These are phyloP conservation scores for Tinea semifulvella DNA, from an alignment of 2,888 invertebrate species.

Conservation along the genomic window DNA sequence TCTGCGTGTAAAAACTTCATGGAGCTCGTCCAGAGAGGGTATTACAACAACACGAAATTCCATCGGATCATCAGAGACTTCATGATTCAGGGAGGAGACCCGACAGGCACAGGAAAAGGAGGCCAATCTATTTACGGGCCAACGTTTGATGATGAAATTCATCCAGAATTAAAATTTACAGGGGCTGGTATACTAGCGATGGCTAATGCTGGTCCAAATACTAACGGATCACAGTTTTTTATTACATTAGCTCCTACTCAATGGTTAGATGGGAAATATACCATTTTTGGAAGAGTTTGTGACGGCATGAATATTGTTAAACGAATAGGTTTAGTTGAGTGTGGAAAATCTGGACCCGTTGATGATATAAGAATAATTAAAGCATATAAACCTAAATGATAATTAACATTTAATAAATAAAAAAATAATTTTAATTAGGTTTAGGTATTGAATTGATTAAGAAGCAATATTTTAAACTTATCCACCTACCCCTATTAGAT, in stretches of 20 bases:
- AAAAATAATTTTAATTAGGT: too few relatives aligned
- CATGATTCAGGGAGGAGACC: slow-evolving; percentile 90
- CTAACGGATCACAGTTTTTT: slow-evolving; percentile 94
- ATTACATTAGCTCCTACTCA: slow-evolving; percentile 90
- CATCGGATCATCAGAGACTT: slow-evolving; percentile 89
- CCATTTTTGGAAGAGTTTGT: slow-evolving; percentile 86
- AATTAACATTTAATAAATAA: too few relatives aligned
- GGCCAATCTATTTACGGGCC: slow-evolving; percentile 91
- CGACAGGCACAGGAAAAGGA: slow-evolving; percentile 89
- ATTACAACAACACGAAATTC: slow-evolving; percentile 89
- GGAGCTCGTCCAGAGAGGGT: slow-evolving; percentile 83
- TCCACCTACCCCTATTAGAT: too few relatives aligned
- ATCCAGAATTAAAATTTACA: slow-evolving; percentile 86
- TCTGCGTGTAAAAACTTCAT: slow-evolving; percentile 92
- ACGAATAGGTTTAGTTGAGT: slow-evolving; percentile 85
- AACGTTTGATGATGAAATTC: slow-evolving; percentile 89
- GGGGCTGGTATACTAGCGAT: slow-evolving; percentile 85
- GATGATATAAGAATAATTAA: slow-evolving; percentile 78
- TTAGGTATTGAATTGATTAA: too few relatives aligned
- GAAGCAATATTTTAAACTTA: too few relatives aligned
- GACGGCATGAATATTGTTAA: slow-evolving; percentile 85
- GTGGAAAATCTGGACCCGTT: slow-evolving; percentile 75
- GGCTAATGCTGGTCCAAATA: slow-evolving; percentile 93
- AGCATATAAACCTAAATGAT: slow-evolving; percentile 24
- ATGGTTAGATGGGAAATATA: slow-evolving; percentile 92